A percentile compares a stretch with the other conserved stretches of the same genome.
phyloP scores from a whole-genome alignment of 2,797 vertebrate species.

The Cephalopachus bancanus region DNA sequence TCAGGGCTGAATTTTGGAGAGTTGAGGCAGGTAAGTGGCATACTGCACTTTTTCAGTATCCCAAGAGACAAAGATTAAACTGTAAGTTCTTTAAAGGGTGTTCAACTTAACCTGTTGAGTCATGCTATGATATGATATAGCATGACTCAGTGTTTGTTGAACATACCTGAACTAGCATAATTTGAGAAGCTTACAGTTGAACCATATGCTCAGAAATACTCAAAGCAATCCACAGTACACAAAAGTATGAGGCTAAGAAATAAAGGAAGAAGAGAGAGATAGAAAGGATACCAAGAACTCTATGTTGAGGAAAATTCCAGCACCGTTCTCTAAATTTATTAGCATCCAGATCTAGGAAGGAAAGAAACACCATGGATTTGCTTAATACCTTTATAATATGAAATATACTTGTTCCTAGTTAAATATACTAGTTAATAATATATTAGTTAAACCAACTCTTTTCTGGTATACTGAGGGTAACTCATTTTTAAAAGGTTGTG shows the following conservation, averaged over 20 bases:
- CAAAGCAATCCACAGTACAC: background rate
- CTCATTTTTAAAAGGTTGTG: background rate
- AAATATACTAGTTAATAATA: background rate
- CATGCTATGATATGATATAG: background rate
- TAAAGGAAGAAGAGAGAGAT: background rate
- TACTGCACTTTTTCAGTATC: background rate
- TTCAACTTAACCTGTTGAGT: background rate
- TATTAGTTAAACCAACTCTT: background rate
- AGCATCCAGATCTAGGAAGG: background rate
- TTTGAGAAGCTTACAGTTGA: slow-evolving; percentile 37
- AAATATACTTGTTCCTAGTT: background rate
- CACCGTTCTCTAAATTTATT: slow-evolving; percentile 18
- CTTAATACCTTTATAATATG: slow-evolving; percentile 5
- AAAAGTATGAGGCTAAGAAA: background rate
- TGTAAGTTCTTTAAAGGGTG: background rate
- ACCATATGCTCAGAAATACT: background rate
- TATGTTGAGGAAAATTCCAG: background rate
- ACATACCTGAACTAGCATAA: slow-evolving; percentile 8
- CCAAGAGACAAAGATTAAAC: background rate
- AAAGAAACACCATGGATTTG: slow-evolving; percentile 10
- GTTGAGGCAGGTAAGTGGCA: background rate
- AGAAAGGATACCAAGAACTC: background rate
- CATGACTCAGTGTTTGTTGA: slow-evolving; percentile 34
- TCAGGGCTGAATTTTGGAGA: slow-evolving; percentile 4
- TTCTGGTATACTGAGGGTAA: background rate